Percentiles rank a stretch among this genome's conserved stretches.
phyloP scores from a whole-genome alignment of 2,797 vertebrate genomes.

The Spinibarbus caldwelli region DNA sequence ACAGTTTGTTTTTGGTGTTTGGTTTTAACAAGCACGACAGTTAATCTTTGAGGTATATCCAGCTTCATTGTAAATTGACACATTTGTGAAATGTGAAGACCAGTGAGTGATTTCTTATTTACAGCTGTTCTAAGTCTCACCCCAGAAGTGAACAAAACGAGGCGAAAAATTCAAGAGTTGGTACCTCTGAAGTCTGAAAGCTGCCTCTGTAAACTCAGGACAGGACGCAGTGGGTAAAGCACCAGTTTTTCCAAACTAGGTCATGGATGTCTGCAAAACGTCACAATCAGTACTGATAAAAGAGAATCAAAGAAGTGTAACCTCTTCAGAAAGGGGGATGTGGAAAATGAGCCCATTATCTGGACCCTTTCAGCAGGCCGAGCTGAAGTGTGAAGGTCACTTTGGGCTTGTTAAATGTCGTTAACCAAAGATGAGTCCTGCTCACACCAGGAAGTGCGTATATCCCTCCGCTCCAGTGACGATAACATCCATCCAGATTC shows the following conservation, averaged over 20 bases:
- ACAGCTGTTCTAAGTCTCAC: not conserved
- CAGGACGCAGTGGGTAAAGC: conserved; percentile 11
- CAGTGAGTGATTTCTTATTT: conserved; percentile 1
- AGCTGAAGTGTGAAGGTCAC: conserved; percentile 4
- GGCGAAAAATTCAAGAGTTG: conserved; percentile 5
- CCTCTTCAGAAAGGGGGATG: not conserved
- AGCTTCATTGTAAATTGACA: not conserved
- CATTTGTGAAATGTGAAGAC: not conserved
- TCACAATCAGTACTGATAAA: conserved; percentile 6
- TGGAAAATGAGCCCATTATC: not conserved
- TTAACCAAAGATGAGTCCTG: conserved; percentile 22
- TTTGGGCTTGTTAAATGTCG: not conserved
- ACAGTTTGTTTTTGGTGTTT: not conserved
- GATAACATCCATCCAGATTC: conserved; percentile 99
- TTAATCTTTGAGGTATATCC: conserved; percentile 33
- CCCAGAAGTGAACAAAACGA: not conserved
- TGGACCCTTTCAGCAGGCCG: not conserved
- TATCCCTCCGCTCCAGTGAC: conserved; percentile 96
- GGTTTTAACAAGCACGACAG: not conserved
- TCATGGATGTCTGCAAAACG: conserved; percentile 5
- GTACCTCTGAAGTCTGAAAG: conserved; percentile 26
- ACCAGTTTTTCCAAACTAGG: conserved; percentile 21
- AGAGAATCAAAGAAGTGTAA: not conserved
- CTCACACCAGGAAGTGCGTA: conserved; percentile 92
- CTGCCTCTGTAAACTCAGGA: conserved; percentile 18